Conservation (phyloP, 2,888 invertebrate genomes). For the Agonopterix heracliana region DNA sequence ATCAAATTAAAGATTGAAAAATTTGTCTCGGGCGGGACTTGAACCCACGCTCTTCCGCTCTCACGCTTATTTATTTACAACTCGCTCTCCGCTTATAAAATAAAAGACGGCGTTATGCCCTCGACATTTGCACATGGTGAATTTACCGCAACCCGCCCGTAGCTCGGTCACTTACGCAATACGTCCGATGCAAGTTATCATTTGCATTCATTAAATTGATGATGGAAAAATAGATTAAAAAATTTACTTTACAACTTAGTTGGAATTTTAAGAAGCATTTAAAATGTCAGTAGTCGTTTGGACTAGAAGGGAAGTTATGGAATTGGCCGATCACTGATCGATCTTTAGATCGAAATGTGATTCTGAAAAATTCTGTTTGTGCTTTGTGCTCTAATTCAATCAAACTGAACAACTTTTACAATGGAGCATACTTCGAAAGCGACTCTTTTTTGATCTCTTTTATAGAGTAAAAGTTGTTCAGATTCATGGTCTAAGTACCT, state of each 20-base stretch:
- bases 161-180: conserved; percentile 47
- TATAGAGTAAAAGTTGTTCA: too few species aligned
- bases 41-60: background rate
- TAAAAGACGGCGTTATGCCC: conserved; percentile 21
- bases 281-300: background rate
- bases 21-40: too few species aligned
- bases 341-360: too few species aligned
- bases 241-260: background rate
- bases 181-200: conserved; percentile 42
- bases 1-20: too few species aligned
- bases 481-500: too few species aligned
- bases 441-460: too few species aligned
- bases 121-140: conserved; percentile 50
- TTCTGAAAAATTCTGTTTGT: too few species aligned
- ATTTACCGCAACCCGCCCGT: conserved; percentile 46
- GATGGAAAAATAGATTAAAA: conserved; percentile 31
- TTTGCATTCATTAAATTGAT: conserved; percentile 45
- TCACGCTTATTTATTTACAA: background rate
- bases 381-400: too few species aligned
- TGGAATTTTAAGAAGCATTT: background rate
- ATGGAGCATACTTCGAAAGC: too few species aligned
- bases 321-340: too few species aligned
- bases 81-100: conserved; percentile 18
- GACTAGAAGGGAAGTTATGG: background rate
- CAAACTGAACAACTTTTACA: too few species aligned